Evolutionary conservation across 2,113 vertebrate species (phyloP).

Genomic region (Rhinoptilus africanus): DNA sequence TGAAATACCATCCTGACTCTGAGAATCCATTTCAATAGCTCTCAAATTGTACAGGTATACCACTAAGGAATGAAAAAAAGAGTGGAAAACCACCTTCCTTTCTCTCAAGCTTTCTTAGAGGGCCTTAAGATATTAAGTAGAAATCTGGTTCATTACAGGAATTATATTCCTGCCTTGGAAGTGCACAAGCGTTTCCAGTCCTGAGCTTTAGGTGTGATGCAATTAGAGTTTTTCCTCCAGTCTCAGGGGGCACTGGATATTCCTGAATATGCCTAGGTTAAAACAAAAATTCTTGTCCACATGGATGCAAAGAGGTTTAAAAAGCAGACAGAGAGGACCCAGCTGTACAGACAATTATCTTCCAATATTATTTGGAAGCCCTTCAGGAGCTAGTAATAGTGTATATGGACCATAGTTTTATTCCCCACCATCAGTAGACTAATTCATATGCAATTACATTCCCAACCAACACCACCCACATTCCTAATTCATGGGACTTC

Average conservation of each 20-base stretch:
- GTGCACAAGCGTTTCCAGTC: neutral
- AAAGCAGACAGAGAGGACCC: neutral
- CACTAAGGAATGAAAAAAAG: fast-evolving
- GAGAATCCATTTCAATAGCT: neutral
- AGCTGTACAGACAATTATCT: neutral
- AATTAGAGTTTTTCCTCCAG: neutral
- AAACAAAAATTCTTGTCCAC: neutral
- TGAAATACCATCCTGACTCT: neutral
- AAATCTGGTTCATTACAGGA: neutral
- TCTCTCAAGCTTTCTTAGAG: neutral
- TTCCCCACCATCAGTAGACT: neutral
- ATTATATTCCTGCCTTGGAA: neutral
- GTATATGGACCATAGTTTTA: neutral
- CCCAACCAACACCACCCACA: neutral
- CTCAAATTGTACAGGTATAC: neutral
- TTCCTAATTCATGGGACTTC: neutral
- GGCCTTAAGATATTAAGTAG: neutral
- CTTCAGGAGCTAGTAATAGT: neutral
- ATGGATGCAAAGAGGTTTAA: neutral
- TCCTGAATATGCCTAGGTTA: neutral
- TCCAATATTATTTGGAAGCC: neutral
- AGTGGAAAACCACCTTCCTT: neutral
- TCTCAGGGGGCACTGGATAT: neutral
- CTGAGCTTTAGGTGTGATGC: neutral
- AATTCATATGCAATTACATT: neutral